A percentile compares a stretch with the other conserved stretches of the same genome.
These are phyloP conservation scores for Anguilla marmorata DNA, from an alignment of 2,797 vertebrate species.

Conservation along the genomic window DNA sequence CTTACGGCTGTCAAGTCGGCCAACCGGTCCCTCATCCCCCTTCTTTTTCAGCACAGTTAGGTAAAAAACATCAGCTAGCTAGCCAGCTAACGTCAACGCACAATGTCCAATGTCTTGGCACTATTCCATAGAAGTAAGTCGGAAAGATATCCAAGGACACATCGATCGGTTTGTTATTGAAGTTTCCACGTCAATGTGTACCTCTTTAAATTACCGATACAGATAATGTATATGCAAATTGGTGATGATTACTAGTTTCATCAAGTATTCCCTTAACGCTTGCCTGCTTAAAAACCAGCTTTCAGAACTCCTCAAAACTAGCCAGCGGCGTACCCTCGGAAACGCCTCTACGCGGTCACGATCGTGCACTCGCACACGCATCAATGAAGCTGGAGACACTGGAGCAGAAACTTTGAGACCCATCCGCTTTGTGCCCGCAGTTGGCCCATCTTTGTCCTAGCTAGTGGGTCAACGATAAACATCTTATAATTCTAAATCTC, in stretches of 20 bases:
- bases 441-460: background rate
- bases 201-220: background rate
- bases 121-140: conserved; percentile 2
- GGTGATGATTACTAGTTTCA: background rate
- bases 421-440: background rate
- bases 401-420: background rate
- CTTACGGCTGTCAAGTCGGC: conserved; percentile 76
- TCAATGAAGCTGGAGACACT: background rate
- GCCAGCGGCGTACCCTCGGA: background rate
- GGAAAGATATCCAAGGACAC: background rate
- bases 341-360: conserved; percentile 30
- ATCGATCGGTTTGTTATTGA: background rate
- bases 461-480: background rate
- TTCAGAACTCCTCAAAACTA: conserved; percentile 23
- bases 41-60: conserved; percentile 17
- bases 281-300: background rate
- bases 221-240: background rate
- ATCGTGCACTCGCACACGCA: conserved; percentile 11
- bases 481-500: background rate
- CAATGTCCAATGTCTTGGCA: conserved; percentile 13
- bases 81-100: background rate
- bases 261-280: background rate
- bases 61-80: conserved; percentile 27
- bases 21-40: conserved; percentile 79
- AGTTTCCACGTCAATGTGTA: background rate